Conservation (phyloP, 2,113 vertebrate species). For the Silurus asotus region DNA sequence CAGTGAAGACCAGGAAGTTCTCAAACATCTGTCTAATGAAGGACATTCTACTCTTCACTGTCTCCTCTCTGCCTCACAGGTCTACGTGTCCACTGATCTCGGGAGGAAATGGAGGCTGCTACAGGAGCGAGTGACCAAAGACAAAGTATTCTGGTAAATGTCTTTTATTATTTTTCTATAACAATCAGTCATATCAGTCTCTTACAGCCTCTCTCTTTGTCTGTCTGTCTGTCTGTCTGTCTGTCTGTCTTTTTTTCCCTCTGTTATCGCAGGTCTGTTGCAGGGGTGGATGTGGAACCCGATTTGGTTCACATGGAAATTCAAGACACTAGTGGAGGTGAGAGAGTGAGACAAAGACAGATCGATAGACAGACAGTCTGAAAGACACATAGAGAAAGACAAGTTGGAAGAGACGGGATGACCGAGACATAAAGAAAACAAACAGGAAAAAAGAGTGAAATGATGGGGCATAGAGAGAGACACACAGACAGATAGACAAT, state of each 20-base stretch:
- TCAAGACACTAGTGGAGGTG: conserved; percentile 90
- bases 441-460: too few species aligned
- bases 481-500: too few species aligned
- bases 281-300: conserved; percentile 83
- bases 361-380: not conserved
- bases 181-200: not conserved
- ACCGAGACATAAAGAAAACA: too few species aligned
- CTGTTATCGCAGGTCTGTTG: conserved; percentile 81
- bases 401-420: too few species aligned
- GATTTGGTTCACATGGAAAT: conserved; percentile 96
- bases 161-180: not conserved
- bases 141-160: conserved; percentile 87
- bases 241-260: not conserved
- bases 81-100: conserved; percentile 85
- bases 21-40: not conserved
- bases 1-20: not conserved
- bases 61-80: conserved; percentile 66
- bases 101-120: conserved; percentile 89
- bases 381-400: too few species aligned
- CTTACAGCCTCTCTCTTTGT: not conserved
- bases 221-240: not conserved
- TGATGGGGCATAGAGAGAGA: too few species aligned
- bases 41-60: not conserved
- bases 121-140: conserved; percentile 91
- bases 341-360: conserved; percentile 20